Evolutionary conservation across 1,140 invertebrate genomes (phyloP).

Genomic region (Danaus melanippus): DNA sequence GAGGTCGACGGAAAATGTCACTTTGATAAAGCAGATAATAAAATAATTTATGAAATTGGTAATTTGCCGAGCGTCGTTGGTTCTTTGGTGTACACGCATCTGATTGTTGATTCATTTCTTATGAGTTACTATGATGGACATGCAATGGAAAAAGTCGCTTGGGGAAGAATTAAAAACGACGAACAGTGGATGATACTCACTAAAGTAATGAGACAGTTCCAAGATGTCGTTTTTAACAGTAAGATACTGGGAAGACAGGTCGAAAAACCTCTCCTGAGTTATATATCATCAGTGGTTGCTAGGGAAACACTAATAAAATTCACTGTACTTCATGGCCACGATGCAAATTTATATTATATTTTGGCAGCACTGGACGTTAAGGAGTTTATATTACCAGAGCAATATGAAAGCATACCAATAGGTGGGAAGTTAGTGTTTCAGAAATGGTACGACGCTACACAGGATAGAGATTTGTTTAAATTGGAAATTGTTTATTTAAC

Average conservation of each 20-base stretch:
- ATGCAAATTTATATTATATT: conserved; percentile 46
- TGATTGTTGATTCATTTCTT: conserved; percentile 44
- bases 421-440: conserved; percentile 58
- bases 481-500: conserved; percentile 47
- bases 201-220: conserved; percentile 41
- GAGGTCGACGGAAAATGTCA: conserved; percentile 34
- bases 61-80: conserved; percentile 43
- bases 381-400: conserved; percentile 33
- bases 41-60: conserved; percentile 32
- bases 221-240: conserved; percentile 39
- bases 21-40: conserved; percentile 30
- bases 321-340: conserved; percentile 43
- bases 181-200: conserved; percentile 36
- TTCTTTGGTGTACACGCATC: conserved; percentile 38
- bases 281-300: conserved; percentile 35
- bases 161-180: conserved; percentile 37
- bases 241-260: conserved; percentile 34
- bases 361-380: conserved; percentile 39
- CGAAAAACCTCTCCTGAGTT: conserved; percentile 34
- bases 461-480: conserved; percentile 33
- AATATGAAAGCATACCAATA: conserved; percentile 46
- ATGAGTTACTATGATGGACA: conserved; percentile 57
- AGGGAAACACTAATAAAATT: conserved; percentile 31
- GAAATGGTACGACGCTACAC: conserved; percentile 37
- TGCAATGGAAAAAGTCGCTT: conserved; percentile 37